These are phyloP conservation scores for Rhagium mordax DNA, from an alignment of 2,888 invertebrate genomes.

Conservation along the genomic window DNA sequence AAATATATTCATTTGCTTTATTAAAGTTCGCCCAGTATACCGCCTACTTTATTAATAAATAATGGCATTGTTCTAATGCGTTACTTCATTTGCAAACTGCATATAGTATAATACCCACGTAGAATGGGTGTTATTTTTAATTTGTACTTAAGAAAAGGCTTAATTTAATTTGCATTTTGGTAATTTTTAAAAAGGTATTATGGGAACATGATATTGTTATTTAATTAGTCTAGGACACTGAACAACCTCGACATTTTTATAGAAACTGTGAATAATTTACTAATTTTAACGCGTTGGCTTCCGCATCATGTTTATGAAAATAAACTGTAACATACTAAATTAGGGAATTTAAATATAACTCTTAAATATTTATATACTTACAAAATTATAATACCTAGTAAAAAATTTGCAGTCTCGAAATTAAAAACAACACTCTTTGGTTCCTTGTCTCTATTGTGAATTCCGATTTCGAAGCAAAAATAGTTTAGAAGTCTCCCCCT, in stretches of 20 bases:
- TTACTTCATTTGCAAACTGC: conserved; percentile 1
- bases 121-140: background rate
- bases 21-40: conserved; percentile 3
- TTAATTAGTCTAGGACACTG: background rate
- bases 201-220: background rate
- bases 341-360: background rate
- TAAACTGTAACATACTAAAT: background rate
- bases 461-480: too few species aligned
- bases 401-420: too few species aligned
- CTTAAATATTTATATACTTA: background rate
- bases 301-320: background rate
- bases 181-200: background rate
- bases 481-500: too few species aligned
- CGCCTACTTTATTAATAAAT: conserved; percentile 9
- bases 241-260: background rate
- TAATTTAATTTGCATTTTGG: background rate
- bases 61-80: background rate
- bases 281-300: background rate
- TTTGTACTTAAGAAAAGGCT: background rate
- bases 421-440: too few species aligned
- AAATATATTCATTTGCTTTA: conserved; percentile 3
- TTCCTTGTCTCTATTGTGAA: too few species aligned
- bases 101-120: background rate
- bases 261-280: background rate
- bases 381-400: too few species aligned